phyloP scores from a whole-genome alignment of 1,140 invertebrate species.

The Bilobella aurantiaca region DNA sequence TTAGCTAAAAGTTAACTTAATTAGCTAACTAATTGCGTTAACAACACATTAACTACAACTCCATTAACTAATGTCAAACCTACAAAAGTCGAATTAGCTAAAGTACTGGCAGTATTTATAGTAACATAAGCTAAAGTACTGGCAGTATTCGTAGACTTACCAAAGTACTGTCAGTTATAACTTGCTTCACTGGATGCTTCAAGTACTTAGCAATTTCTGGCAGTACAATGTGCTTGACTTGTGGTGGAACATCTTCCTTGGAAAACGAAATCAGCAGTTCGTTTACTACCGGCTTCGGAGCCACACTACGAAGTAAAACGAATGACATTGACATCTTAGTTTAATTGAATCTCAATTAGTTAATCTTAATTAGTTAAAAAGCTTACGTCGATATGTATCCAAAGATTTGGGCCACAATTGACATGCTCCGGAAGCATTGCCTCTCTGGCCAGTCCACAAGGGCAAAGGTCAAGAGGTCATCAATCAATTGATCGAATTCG shows the following conservation, averaged over 20 bases:
- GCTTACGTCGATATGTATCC: not conserved
- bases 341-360: not conserved
- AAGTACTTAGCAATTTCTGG: not conserved
- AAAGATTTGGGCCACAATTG: not conserved
- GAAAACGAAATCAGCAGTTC: not conserved
- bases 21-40: too few relatives aligned
- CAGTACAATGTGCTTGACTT: not conserved
- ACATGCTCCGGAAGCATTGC: not conserved
- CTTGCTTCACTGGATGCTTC: not conserved
- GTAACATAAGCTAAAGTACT: too few relatives aligned
- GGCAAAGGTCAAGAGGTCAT: not conserved
- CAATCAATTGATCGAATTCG: not conserved
- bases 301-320: not conserved
- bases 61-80: not conserved
- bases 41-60: too few relatives aligned
- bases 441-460: not conserved
- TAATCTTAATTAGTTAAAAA: not conserved
- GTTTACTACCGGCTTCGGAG: not conserved
- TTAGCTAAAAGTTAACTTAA: not conserved
- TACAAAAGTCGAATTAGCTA: too few relatives aligned
- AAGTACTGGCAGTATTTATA: too few relatives aligned
- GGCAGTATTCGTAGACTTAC: too few relatives aligned
- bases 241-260: not conserved
- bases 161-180: not conserved
- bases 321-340: not conserved